A percentile compares a stretch with the other conserved stretches of the same genome.
phyloP scores from a whole-genome alignment of 2,797 vertebrate species.

The Hydrolagus colliei region DNA sequence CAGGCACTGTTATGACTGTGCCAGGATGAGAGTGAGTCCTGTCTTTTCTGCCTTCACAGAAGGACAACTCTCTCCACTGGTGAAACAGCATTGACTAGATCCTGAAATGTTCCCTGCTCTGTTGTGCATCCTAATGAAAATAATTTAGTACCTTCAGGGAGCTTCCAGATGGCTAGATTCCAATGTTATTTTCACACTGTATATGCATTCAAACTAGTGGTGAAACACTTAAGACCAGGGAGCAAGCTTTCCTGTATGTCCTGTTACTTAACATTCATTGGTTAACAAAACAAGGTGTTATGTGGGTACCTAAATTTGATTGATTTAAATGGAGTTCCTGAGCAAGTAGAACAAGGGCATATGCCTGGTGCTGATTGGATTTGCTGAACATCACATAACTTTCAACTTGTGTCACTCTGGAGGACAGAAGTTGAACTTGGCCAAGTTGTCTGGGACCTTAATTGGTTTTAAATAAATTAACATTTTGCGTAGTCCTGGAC shows the following conservation, averaged over 20 bases:
- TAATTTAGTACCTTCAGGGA: neutral
- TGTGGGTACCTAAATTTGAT: neutral
- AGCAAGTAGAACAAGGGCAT: neutral
- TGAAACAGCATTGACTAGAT: neutral
- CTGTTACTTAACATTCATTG: no score
- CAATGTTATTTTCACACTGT: neutral
- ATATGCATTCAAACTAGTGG: no score
- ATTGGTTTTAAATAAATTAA: neutral
- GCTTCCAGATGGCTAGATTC: neutral
- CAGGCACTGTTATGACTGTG: no score
- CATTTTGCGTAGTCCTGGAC: no score
- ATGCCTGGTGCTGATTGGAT: neutral
- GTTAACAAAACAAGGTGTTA: neutral
- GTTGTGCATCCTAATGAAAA: neutral
- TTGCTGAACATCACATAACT: slow-evolving; percentile 2
- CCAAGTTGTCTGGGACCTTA: neutral
- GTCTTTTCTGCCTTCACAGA: neutral
- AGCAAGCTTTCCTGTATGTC: neutral
- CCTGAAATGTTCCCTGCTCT: neutral
- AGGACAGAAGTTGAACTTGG: neutral
- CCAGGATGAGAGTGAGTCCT: neutral
- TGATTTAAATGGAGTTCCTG: neutral
- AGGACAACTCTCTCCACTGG: neutral
- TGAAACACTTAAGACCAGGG: neutral
- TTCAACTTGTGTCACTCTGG: neutral